phyloP scores from a whole-genome alignment of 2,888 invertebrate genomes.

The Isoperla grammatica region DNA sequence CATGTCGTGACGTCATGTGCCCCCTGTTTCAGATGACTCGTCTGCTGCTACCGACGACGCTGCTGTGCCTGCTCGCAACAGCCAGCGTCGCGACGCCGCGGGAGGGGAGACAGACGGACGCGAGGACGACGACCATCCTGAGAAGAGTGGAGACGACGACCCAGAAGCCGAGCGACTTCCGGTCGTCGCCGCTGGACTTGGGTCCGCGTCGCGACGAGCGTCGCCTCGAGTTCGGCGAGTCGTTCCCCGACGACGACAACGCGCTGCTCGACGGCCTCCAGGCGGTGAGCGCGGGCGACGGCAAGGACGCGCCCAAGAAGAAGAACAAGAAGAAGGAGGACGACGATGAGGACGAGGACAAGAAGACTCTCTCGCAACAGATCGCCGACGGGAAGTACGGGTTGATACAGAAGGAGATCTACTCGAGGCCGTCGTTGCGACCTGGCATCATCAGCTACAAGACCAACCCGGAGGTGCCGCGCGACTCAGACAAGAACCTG shows the following conservation, averaged over 20 bases:
- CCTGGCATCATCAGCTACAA: conserved; percentile 80
- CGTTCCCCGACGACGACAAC: conserved; percentile 2
- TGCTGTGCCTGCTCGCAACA: conserved; percentile 11
- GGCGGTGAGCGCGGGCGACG: conserved; percentile 63
- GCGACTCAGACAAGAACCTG: conserved; percentile 70
- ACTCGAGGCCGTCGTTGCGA: conserved; percentile 61
- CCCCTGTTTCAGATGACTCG: conserved; percentile 15
- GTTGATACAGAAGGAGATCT: conserved; percentile 78
- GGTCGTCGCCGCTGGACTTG: no score
- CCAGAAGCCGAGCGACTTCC: background rate
- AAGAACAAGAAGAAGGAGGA: conserved; percentile 35
- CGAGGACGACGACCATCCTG: conserved; percentile 31
- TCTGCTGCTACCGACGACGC: background rate
- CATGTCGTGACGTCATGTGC: no score
- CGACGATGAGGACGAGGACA: conserved; percentile 59
- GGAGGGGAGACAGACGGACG: conserved; percentile 8
- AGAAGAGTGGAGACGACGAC: conserved; percentile 3
- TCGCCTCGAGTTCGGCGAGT: no score
- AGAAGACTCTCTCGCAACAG: conserved; percentile 82
- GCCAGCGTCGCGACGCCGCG: background rate
- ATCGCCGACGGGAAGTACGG: conserved; percentile 88
- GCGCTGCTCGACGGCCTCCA: conserved; percentile 58
- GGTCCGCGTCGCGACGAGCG: background rate
- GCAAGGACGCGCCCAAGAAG: conserved; percentile 44
- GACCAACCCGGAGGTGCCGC: conserved; percentile 71